Conservation (phyloP, 2,888 invertebrate genomes). For the Serripes groenlandicus region DNA sequence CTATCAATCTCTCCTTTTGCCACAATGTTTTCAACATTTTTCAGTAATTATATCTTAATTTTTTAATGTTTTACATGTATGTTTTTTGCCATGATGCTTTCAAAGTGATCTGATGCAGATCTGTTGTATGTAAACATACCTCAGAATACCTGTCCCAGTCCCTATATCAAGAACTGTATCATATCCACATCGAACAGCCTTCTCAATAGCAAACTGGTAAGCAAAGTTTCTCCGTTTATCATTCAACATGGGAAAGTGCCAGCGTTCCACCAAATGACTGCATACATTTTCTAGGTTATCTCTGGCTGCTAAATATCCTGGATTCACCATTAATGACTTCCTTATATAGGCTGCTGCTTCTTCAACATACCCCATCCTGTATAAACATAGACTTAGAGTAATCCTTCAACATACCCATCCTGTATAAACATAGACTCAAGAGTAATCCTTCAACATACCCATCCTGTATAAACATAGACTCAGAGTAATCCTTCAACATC, state of each 20-base stretch:
- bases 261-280: conserved; percentile 91
- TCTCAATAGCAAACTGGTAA: conserved; percentile 90
- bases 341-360: conserved; percentile 89
- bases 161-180: conserved; percentile 91
- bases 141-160: conserved; percentile 92
- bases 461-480: too few species aligned
- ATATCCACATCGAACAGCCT: conserved; percentile 87
- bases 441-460: too few species aligned
- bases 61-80: too few species aligned
- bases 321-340: conserved; percentile 88
- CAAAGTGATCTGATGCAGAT: too few species aligned
- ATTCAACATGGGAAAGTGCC: conserved; percentile 95
- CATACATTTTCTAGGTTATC: conserved; percentile 91
- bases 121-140: conserved; percentile 79
- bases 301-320: conserved; percentile 89
- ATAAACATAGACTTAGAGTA: too few species aligned
- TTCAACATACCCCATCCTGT: conserved; percentile 88
- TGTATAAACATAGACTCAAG: too few species aligned
- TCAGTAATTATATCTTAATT: too few species aligned
- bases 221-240: conserved; percentile 90
- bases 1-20: too few species aligned
- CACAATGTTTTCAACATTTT: too few species aligned
- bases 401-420: too few species aligned
- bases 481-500: too few species aligned
- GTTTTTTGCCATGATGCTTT: too few species aligned